Evolutionary conservation across 2,797 vertebrate genomes (phyloP).

Genomic region (Coreius guichenoti): DNA sequence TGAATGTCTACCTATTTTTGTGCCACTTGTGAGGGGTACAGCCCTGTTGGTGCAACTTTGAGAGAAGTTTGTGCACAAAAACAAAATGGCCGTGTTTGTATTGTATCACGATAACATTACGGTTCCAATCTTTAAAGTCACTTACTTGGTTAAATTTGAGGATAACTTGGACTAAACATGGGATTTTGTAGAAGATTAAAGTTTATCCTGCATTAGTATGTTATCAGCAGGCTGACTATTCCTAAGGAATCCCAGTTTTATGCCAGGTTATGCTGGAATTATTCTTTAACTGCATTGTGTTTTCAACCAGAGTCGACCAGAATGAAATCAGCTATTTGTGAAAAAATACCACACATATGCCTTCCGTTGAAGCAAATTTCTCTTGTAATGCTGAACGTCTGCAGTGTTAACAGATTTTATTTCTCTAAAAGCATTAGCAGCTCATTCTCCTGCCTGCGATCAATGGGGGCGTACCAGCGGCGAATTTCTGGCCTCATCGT

Average conservation of each 20-base stretch:
- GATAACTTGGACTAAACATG: background rate
- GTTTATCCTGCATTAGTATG: slow-evolving; percentile 5
- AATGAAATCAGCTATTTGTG: slow-evolving; percentile 11
- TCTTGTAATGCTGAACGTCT: slow-evolving; percentile 42
- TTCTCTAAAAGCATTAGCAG: slow-evolving; percentile 57
- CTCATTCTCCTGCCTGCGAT: slow-evolving; percentile 51
- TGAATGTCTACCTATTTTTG: slow-evolving; percentile 44
- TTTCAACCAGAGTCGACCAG: background rate
- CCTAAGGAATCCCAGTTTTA: slow-evolving; percentile 3
- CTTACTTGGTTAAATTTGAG: slow-evolving; percentile 13
- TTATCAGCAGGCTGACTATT: background rate
- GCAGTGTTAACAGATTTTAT: slow-evolving; percentile 54
- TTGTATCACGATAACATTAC: background rate
- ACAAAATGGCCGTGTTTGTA: background rate
- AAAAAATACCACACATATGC: slow-evolving; percentile 3
- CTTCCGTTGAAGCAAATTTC: background rate
- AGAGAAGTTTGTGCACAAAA: background rate
- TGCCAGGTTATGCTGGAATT: slow-evolving; percentile 12
- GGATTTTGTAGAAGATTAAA: slow-evolving; percentile 21
- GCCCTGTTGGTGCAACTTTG: slow-evolving; percentile 15
- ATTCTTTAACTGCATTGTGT: slow-evolving; percentile 16
- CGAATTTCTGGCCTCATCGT: slow-evolving; percentile 39
- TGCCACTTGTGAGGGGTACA: background rate
- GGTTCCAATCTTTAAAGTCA: background rate
- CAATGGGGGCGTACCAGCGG: slow-evolving; percentile 54